Conservation (phyloP, 2,888 invertebrate species). For the Fragum whitleyi region DNA sequence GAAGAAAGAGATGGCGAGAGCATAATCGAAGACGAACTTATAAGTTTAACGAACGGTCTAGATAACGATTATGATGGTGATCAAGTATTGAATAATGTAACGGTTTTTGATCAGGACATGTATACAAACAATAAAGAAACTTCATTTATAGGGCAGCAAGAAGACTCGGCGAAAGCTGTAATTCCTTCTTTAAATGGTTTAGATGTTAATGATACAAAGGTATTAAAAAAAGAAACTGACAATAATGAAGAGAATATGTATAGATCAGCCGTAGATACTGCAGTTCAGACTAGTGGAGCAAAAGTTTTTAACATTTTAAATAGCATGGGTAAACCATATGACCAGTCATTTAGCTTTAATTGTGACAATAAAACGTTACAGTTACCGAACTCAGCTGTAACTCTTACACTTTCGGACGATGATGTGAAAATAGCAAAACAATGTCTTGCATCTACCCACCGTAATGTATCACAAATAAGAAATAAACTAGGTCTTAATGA, state of each 20-base stretch:
- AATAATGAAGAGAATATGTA: not conserved
- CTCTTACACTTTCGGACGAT: conserved; percentile 6
- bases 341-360: not conserved
- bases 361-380: not conserved
- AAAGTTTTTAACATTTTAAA: not conserved
- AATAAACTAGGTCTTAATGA: not conserved
- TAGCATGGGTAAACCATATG: conserved; percentile 7
- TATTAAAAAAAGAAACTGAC: not conserved
- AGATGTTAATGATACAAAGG: too few relatives aligned
- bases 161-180: too few relatives aligned
- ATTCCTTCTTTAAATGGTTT: too few relatives aligned
- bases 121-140: too few relatives aligned
- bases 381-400: not conserved
- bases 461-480: not conserved
- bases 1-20: too few relatives aligned
- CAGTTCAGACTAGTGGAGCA: not conserved
- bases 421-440: not conserved
- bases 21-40: too few relatives aligned
- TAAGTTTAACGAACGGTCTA: too few relatives aligned
- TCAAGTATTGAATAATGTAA: too few relatives aligned
- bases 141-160: too few relatives aligned
- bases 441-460: conserved; percentile 11
- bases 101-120: too few relatives aligned
- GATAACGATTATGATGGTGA: too few relatives aligned
- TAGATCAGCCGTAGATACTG: not conserved